These are phyloP conservation scores for Troides aeacus DNA, from an alignment of 2,888 invertebrate species.

Conservation along the genomic window DNA sequence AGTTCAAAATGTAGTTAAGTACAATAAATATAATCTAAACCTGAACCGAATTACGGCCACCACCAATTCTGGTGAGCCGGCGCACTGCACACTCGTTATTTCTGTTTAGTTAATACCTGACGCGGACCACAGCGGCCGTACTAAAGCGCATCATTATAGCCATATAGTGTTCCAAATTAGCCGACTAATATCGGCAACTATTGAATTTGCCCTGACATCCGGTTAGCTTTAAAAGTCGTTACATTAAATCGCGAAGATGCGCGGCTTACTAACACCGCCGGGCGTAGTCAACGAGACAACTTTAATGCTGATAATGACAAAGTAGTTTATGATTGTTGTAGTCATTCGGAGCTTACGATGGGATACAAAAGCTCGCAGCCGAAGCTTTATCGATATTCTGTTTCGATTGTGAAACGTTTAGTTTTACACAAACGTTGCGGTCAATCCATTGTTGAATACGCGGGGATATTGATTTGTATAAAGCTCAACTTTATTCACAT, in stretches of 20 bases:
- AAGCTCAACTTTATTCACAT: too few species aligned
- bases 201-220: conserved; percentile 21
- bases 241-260: conserved; percentile 20
- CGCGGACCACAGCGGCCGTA: conserved; percentile 31
- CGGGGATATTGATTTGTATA: too few species aligned
- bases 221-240: conserved; percentile 8
- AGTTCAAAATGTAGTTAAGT: not conserved
- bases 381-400: not conserved
- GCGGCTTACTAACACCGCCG: conserved; percentile 5
- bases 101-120: conserved; percentile 34
- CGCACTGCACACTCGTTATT: conserved; percentile 31
- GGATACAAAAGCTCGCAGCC: too few species aligned
- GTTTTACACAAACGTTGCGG: not conserved
- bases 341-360: too few species aligned
- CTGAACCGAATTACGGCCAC: conserved; percentile 1
- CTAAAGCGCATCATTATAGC: conserved; percentile 32
- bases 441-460: not conserved
- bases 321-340: not conserved
- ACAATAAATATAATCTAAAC: not conserved
- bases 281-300: conserved; percentile 6
- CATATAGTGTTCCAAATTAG: conserved; percentile 5
- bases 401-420: not conserved
- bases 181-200: conserved; percentile 15
- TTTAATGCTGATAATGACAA: conserved; percentile 16
- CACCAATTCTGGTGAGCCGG: conserved; percentile 10